Evolutionary conservation across 2,888 invertebrate genomes (phyloP), one percentile per base, ranked within the genome.

Genomic region (Rotaria macrura): DNA sequence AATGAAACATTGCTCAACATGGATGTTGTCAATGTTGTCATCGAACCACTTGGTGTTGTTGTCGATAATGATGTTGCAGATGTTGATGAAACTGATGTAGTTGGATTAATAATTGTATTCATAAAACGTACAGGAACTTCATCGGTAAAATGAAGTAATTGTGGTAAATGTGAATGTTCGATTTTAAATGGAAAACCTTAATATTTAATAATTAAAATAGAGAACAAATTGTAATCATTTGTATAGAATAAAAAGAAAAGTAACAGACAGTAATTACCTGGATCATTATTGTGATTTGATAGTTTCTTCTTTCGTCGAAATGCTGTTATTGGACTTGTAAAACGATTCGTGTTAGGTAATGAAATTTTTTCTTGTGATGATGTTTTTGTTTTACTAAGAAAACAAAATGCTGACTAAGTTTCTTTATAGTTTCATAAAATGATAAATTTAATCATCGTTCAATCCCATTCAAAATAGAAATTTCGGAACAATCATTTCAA

Each of bases 111-210:
- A 43, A 40, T 43, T 9, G 43, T 79, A 43, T 79, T 79, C 40
- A 40, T 79, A 43, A 79, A 79, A 4, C 79, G 79, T 43, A n/a
- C 40, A 4, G 79, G 79, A 23, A 79, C 79, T 79, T 79, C 79
- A 23, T 79, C 79, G 6, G 79, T 79, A 79, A 79, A 79, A 79
- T 79, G 79, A 79, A 79, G 79, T 65, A 65, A 65, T 43, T 79
- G 43, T 79, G 79, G 79, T 43, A 79, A 12, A 43, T 79, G 79
- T 43, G 79, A 79, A 43, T 79, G 40, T 79, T 79, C 79, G 10
- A 79, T 79, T 79, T 79, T 79, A n/a, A 79, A 79, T 25, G 79
- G 79, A 79, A 79, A 79, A n/a, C 79, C 79, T 79, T 17, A 79
- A 20, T 12, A 34, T 20, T n/a, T n/a, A n/a, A 47, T 12, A 47